A percentile compares a stretch with the other conserved stretches of the same genome.
These are phyloP conservation scores for Latrodectus hesperus DNA, from an alignment of 2,888 invertebrate genomes.

Conservation along the genomic window DNA sequence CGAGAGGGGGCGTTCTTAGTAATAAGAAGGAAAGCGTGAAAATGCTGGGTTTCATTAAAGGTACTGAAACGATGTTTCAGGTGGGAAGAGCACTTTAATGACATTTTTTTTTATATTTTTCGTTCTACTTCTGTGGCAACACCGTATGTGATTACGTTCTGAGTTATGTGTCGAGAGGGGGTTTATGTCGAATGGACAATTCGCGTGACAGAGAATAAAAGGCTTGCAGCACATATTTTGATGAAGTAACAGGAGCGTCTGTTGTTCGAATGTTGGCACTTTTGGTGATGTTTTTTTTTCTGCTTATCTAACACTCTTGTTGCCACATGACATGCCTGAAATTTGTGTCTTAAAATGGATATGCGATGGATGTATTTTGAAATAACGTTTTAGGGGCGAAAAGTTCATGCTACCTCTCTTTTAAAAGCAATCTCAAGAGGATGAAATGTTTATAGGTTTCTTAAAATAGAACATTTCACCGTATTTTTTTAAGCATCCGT, in stretches of 20 bases:
- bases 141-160: not conserved
- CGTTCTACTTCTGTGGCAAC: conserved; percentile 2
- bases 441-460: too few species aligned
- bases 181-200: conserved; percentile 39
- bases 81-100: not conserved
- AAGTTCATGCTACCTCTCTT: too few species aligned
- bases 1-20: conserved; percentile 17
- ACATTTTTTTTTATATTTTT: not conserved
- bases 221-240: conserved; percentile 41
- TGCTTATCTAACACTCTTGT: not conserved
- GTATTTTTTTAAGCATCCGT: not conserved
- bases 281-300: not conserved
- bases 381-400: too few species aligned
- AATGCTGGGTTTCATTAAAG: conserved; percentile 33
- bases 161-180: not conserved
- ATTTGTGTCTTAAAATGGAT: not conserved
- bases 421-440: too few species aligned
- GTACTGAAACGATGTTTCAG: conserved; percentile 3
- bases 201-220: conserved; percentile 39
- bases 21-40: conserved; percentile 28
- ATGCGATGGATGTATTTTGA: not conserved
- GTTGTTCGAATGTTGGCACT: not conserved
- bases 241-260: conserved; percentile 27
- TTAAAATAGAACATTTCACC: too few species aligned
- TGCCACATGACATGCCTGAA: not conserved